Conservation (phyloP, 2,797 vertebrate species). For the Spinus pinus region DNA sequence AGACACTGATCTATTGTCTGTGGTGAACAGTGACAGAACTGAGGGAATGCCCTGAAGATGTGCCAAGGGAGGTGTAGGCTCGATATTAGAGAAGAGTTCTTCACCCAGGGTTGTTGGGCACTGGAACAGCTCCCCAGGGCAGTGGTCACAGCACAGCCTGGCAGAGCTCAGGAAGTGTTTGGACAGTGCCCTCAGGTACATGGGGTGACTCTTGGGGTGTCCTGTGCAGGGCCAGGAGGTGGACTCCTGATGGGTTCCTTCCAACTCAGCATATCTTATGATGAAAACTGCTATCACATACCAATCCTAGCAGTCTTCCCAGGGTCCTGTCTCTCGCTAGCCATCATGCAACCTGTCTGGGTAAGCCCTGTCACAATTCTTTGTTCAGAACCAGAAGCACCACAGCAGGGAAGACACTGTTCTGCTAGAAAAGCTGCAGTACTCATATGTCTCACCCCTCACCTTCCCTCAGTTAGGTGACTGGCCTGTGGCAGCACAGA, state of each 20-base stretch:
- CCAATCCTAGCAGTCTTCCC: background rate
- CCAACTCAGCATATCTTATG: background rate
- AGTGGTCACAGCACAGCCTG: background rate
- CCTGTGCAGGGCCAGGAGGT: background rate
- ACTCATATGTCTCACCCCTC: background rate
- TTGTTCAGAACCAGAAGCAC: background rate
- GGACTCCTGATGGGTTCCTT: background rate
- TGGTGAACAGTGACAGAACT: background rate
- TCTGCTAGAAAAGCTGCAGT: background rate
- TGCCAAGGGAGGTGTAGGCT: background rate
- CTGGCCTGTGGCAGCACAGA: background rate
- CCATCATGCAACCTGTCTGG: background rate
- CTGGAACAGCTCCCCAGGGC: background rate
- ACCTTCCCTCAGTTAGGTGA: fast-evolving
- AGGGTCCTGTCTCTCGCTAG: background rate
- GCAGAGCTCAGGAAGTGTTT: background rate
- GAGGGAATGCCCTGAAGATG: background rate
- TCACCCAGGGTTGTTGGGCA: background rate
- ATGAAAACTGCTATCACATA: background rate
- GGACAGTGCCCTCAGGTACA: background rate
- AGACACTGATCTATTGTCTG: background rate
- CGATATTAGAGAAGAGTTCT: background rate
- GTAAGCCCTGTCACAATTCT: background rate
- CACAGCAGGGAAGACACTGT: background rate
- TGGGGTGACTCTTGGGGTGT: background rate